phyloP scores from a whole-genome alignment of 2,797 vertebrate genomes.

The Lerista edwardsae region DNA sequence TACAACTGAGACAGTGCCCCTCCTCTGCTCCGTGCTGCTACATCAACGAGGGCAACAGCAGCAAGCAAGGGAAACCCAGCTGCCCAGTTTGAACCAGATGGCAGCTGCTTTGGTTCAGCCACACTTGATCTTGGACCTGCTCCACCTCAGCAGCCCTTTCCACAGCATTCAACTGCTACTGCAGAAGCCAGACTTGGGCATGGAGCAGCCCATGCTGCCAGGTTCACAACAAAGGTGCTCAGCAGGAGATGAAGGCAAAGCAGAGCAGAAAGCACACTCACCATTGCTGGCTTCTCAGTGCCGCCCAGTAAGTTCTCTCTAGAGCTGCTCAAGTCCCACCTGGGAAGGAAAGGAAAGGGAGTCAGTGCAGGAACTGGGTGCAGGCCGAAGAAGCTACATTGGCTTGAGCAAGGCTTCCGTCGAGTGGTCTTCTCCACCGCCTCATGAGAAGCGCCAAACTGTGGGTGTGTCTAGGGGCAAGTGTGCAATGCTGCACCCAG shows the following conservation, averaged over 20 bases:
- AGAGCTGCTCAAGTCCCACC: conserved; percentile 11
- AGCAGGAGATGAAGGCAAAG: background rate
- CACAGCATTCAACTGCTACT: background rate
- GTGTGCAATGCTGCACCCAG: too few species aligned
- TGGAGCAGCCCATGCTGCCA: background rate
- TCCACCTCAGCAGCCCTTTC: background rate
- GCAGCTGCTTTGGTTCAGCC: too few species aligned
- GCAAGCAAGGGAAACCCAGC: background rate
- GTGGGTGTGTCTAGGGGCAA: background rate
- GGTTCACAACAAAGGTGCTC: background rate
- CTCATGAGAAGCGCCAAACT: background rate
- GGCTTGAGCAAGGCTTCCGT: background rate
- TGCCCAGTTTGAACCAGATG: background rate
- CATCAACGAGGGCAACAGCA: background rate
- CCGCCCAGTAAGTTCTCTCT: background rate
- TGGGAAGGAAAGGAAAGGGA: background rate
- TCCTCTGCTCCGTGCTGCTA: background rate
- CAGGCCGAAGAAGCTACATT: background rate
- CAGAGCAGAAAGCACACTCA: background rate
- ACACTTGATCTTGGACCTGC: too few species aligned
- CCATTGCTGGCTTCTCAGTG: conserved; percentile 3
- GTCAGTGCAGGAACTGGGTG: background rate
- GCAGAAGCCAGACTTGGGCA: background rate
- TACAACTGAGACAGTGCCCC: background rate
- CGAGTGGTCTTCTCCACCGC: too few species aligned